A percentile compares a stretch with the other conserved stretches of the same genome.
phyloP scores from a whole-genome alignment of 2,888 invertebrate species.

The Brachylomia viminalis region DNA sequence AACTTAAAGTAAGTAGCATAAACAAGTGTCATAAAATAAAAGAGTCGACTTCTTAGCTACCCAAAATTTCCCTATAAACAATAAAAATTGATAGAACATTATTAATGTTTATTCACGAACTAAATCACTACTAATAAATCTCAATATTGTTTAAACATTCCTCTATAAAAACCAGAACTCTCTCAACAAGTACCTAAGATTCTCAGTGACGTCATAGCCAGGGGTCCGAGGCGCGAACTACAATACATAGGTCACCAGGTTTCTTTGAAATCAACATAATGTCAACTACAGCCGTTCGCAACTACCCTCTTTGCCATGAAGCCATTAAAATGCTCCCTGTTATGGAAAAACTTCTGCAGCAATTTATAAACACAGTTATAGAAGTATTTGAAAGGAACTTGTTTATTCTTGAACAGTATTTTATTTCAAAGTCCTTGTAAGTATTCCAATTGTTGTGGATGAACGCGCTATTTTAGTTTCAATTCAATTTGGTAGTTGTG shows the following conservation, averaged over 20 bases:
- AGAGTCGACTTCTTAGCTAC: not conserved
- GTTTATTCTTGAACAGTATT: conserved; percentile 14
- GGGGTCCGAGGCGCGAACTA: conserved; percentile 6
- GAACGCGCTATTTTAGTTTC: conserved; percentile 11
- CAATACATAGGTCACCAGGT: conserved; percentile 44
- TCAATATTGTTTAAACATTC: not conserved
- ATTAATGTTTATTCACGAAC: too few relatives aligned
- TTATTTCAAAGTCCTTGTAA: conserved; percentile 26
- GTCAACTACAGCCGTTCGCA: conserved; percentile 39
- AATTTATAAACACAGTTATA: conserved; percentile 26
- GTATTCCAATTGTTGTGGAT: conserved; percentile 24
- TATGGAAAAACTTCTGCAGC: conserved; percentile 22
- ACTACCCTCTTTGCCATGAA: conserved; percentile 10
- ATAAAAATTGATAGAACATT: not conserved
- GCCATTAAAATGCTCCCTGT: conserved; percentile 36
- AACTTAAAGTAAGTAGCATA: not conserved
- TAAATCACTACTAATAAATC: not conserved
- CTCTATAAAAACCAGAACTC: not conserved
- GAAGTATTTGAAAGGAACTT: conserved; percentile 24
- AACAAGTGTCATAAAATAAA: too few relatives aligned
- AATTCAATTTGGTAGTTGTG: conserved; percentile 15
- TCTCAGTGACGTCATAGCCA: conserved; percentile 14
- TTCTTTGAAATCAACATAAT: conserved; percentile 55
- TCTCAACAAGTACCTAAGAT: conserved; percentile 16
- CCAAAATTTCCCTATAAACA: not conserved